Percentiles rank a stretch among this genome's conserved stretches.
phyloP scores from a whole-genome alignment of 2,797 vertebrate genomes.

The Thalassophryne amazonica region DNA sequence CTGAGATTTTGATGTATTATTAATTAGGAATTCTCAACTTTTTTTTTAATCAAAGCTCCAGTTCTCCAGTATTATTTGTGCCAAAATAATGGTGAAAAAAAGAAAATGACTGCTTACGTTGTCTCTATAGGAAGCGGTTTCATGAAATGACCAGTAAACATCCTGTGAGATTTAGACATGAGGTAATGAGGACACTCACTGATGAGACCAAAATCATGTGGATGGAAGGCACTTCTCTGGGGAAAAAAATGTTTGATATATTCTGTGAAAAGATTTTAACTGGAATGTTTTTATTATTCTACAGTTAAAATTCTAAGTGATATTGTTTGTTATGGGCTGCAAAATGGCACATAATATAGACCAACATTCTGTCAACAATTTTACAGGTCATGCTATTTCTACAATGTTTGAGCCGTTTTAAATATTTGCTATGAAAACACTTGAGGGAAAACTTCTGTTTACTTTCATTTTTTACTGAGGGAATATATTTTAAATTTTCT shows the following conservation, averaged over 20 bases:
- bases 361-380: too few relatives aligned
- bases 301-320: too few relatives aligned
- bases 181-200: background rate
- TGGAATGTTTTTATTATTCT: too few relatives aligned
- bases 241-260: slow-evolving; percentile 3
- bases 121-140: background rate
- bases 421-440: too few relatives aligned
- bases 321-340: too few relatives aligned
- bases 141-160: background rate
- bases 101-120: background rate
- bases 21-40: background rate
- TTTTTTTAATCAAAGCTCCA: slow-evolving; percentile 1
- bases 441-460: too few relatives aligned
- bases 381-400: too few relatives aligned
- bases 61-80: slow-evolving; percentile 9
- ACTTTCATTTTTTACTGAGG: too few relatives aligned
- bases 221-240: background rate
- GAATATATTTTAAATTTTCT: too few relatives aligned
- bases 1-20: background rate
- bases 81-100: slow-evolving; percentile 19
- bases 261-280: slow-evolving; percentile 22
- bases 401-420: too few relatives aligned
- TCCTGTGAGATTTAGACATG: background rate
- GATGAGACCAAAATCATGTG: background rate
- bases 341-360: too few relatives aligned